phyloP scores from a whole-genome alignment of 2,888 invertebrate genomes.

The Ectemnius cavifrons region DNA sequence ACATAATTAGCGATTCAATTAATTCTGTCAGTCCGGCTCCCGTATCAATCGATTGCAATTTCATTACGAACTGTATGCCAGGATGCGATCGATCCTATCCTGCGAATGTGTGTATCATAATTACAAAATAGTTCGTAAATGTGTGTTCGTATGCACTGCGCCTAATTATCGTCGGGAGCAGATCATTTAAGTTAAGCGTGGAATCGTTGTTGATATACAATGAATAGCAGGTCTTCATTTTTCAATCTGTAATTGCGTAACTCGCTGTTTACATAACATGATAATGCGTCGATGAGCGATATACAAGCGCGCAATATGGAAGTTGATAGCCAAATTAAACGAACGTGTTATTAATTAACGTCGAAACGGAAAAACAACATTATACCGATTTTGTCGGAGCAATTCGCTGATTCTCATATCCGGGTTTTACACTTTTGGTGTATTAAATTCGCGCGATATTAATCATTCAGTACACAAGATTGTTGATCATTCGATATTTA shows the following conservation, averaged over 20 bases:
- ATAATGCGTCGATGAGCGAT: no score
- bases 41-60: constrained; percentile 34
- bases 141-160: background rate
- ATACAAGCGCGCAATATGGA: background rate
- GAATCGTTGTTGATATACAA: no score
- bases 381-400: constrained; percentile 33
- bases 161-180: background rate
- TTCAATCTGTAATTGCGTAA: no score
- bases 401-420: constrained; percentile 32
- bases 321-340: no score
- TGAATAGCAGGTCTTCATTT: no score
- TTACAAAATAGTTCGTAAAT: no score
- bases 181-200: background rate
- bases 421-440: constrained; percentile 37
- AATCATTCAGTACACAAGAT: constrained; percentile 23
- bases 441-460: constrained; percentile 32
- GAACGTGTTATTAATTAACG: no score
- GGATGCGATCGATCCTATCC: no score
- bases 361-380: constrained; percentile 32
- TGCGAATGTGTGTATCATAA: constrained; percentile 10
- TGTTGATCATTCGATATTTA: constrained; percentile 46
- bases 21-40: constrained; percentile 39
- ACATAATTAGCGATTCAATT: constrained; percentile 52
- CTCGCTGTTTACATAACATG: no score
- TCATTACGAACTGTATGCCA: constrained; percentile 4